These are phyloP conservation scores for Phocoena phocoena DNA, from an alignment of 2,113 vertebrate genomes.

Conservation along the genomic window DNA sequence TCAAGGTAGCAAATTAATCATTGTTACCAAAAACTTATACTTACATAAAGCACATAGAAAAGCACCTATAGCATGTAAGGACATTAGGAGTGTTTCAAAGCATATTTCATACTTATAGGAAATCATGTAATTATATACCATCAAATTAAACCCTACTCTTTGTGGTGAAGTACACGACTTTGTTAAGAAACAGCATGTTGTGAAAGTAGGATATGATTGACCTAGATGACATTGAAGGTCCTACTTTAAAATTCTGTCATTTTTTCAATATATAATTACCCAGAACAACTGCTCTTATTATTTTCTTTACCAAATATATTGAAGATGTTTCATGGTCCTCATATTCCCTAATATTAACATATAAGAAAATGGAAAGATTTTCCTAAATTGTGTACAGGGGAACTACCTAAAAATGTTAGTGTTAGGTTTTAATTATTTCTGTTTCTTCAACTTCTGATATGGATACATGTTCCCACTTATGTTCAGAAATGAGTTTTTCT, in stretches of 20 bases:
- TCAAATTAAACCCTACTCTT: neutral
- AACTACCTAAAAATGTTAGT: neutral
- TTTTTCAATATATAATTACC: neutral
- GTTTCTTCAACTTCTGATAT: neutral
- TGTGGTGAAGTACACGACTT: neutral
- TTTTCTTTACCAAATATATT: neutral
- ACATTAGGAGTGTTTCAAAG: neutral
- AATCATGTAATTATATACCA: neutral
- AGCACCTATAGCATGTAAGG: neutral
- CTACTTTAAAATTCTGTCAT: neutral
- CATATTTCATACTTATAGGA: neutral
- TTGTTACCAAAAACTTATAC: neutral
- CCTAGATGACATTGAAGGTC: neutral
- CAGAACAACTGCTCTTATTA: neutral
- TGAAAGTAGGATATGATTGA: neutral
- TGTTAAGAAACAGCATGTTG: neutral
- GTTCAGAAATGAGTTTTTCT: neutral
- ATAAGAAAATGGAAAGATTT: neutral
- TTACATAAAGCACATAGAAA: neutral
- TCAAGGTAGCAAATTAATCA: neutral
- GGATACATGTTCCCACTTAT: neutral
- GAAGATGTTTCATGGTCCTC: neutral
- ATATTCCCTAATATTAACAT: neutral
- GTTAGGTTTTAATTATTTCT: neutral
- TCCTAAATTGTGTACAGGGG: neutral